These are phyloP conservation scores for Hippopotamyrus pictus DNA, from an alignment of 2,797 vertebrate genomes.

Conservation along the genomic window DNA sequence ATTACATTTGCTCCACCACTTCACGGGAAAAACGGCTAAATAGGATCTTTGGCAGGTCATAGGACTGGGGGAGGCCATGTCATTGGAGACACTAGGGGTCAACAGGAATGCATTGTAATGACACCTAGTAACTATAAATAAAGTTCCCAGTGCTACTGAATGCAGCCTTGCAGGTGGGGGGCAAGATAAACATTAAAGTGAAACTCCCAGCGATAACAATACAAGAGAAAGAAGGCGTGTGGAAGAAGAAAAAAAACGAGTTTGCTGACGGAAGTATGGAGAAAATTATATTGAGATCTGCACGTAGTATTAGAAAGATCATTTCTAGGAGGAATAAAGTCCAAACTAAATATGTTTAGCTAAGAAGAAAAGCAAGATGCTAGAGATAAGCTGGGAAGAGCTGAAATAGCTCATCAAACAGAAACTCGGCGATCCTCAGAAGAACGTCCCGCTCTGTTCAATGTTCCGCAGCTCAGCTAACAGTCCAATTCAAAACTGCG, in stretches of 20 bases:
- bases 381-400: conserved; percentile 36
- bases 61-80: conserved; percentile 47
- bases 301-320: neutral
- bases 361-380: conserved; percentile 35
- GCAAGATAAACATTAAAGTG: neutral
- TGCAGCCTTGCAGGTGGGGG: neutral
- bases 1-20: conserved; percentile 63
- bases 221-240: neutral
- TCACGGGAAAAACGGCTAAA: conserved; percentile 53
- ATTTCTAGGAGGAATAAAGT: neutral
- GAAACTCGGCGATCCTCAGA: neutral
- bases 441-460: neutral
- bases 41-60: conserved; percentile 56
- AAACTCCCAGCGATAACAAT: neutral
- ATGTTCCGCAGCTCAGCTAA: neutral
- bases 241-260: neutral
- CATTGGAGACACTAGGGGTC: conserved; percentile 45
- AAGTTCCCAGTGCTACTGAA: neutral
- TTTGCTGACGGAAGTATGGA: neutral
- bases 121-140: neutral
- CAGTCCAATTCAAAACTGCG: neutral
- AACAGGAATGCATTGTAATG: conserved; percentile 45
- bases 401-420: neutral
- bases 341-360: conserved; percentile 18
- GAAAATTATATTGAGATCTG: neutral